Base-by-base conservation (phyloP, 2,888 invertebrate species). In the Drosophila atripex region DNA sequence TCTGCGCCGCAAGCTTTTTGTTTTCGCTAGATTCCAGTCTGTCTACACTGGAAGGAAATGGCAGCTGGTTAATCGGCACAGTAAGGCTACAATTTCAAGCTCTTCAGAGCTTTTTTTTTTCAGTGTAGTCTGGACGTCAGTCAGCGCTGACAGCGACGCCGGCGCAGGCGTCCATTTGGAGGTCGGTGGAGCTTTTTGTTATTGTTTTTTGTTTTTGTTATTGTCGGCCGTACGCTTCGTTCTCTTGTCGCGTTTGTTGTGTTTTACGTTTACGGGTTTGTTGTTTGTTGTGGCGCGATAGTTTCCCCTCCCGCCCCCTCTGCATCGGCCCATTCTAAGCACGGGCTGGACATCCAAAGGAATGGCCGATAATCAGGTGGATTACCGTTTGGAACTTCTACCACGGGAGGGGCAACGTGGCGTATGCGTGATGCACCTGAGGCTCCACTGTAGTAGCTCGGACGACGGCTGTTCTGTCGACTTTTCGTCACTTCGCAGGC, bases 221-320 rank as follows among this genome's bases (percentile, higher is more conserved):
- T 28, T 51, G 38, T 69, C 21, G 3, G 21, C 21, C 3, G 21
- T 21, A 0, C 21, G 18, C 2, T 35, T 45, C 11, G 32, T 53
- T 70, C 45, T 68, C 41, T 68, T 53, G 28, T 72, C 50, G 47
- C 60, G 45, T 46, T 49, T 52, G 46, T 65, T 64, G 73, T 59
- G 46, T 65, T 54, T 32, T n/a, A 45, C 60, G 49, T 64, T 64
- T 76, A 59, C 55, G 28, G 46, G 49, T 80, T 86, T 88, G 84
- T 82, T 88, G 49, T 80, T 86, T 88, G 84, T 82, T 88, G 87
- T 80, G 88, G 88, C 86, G 74, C 80, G 88, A 55, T 63, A 54
- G 47, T 80, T 70, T 80, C 32, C 55, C 52, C 38, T 46, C 21
- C 16, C 54, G 16, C 45, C 7, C 21, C 28, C 0, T 25, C 12